Evolutionary conservation across 2,797 vertebrate species (phyloP).

Genomic region (Neosilurus hyrtlii): DNA sequence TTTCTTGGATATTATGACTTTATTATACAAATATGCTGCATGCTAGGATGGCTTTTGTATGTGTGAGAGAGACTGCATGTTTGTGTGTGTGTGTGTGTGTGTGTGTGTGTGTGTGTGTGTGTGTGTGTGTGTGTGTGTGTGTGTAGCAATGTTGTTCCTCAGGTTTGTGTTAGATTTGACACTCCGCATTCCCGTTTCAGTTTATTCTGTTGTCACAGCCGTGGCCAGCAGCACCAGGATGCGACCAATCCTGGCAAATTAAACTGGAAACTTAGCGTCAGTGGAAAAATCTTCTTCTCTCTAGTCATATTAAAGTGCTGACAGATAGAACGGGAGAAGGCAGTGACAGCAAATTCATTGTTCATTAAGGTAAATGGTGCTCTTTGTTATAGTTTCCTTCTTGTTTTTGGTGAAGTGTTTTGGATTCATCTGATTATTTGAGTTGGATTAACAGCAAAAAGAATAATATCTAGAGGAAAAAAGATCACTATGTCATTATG

Average conservation of each 20-base stretch:
- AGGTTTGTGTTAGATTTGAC: slow-evolving; percentile 68
- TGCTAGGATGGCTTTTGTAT: slow-evolving; percentile 5
- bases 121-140: slow-evolving; percentile 33
- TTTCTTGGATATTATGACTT: slow-evolving; percentile 35
- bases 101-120: not conserved
- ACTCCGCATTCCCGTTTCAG: slow-evolving; percentile 49
- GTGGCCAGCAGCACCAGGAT: slow-evolving; percentile 51
- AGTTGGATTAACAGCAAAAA: not conserved
- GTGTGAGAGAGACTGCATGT: not conserved
- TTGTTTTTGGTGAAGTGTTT: not conserved
- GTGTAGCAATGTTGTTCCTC: slow-evolving; percentile 51
- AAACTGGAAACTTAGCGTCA: slow-evolving; percentile 41
- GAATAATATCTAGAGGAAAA: not conserved
- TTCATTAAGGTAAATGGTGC: slow-evolving; percentile 16
- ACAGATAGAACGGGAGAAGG: not conserved
- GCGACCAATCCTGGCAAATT: slow-evolving; percentile 48
- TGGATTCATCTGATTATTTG: not conserved
- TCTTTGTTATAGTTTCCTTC: not conserved
- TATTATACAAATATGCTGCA: slow-evolving; percentile 39
- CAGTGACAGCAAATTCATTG: not conserved
- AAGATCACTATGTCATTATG: not conserved
- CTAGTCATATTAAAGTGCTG: slow-evolving; percentile 20
- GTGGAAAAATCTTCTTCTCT: slow-evolving; percentile 31
- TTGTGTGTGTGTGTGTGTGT: too few species aligned
- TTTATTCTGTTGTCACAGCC: slow-evolving; percentile 48